Conservation (phyloP, 2,888 invertebrate species). For the Laothoe populi region DNA sequence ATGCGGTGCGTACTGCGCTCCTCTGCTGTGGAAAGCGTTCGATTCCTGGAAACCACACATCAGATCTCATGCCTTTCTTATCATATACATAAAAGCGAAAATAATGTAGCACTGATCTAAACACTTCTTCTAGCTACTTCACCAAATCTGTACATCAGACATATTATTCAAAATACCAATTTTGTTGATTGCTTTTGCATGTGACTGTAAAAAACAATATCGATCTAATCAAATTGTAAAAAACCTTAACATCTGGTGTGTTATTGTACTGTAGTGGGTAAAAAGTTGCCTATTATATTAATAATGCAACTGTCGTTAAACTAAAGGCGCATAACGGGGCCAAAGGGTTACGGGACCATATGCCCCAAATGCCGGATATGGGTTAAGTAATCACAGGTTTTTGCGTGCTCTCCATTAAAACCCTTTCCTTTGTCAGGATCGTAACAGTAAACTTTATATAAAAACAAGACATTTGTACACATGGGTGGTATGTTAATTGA, state of each 20-base stretch:
- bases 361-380: constrained; percentile 76
- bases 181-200: neutral
- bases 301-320: constrained; percentile 76
- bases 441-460: constrained; percentile 64
- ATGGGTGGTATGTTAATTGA: constrained; percentile 70
- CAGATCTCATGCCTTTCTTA: constrained; percentile 58
- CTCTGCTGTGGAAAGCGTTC: constrained; percentile 73
- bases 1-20: constrained; percentile 66
- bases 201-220: constrained; percentile 8
- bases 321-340: constrained; percentile 77
- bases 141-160: neutral
- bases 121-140: neutral
- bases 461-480: constrained; percentile 72
- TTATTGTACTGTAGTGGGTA: constrained; percentile 56
- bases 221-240: constrained; percentile 35
- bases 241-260: constrained; percentile 67
- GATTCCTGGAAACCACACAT: constrained; percentile 73
- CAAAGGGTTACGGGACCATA: constrained; percentile 82
- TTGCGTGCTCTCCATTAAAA: constrained; percentile 70
- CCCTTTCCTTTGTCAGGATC: constrained; percentile 68
- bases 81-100: constrained; percentile 77
- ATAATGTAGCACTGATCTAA: constrained; percentile 40
- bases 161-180: neutral
- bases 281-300: constrained; percentile 66
- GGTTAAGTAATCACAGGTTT: constrained; percentile 81